Evolutionary conservation across 1,140 invertebrate species (phyloP), one percentile per base, ranked within the genome.

Genomic region (Dysdera silvatica): DNA sequence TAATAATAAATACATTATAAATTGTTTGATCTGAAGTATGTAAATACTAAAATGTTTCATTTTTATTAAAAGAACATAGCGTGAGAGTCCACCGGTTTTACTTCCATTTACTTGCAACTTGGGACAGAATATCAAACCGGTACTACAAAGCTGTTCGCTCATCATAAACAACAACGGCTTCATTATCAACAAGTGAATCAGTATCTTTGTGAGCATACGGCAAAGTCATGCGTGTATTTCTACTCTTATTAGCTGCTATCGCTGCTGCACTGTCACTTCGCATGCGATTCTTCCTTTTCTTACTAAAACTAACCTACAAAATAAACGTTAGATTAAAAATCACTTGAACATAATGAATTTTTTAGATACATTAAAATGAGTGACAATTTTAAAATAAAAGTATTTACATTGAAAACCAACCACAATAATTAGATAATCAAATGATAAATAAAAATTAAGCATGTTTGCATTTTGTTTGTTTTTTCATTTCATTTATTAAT

Each of bases 151-250:
- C 84, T 33, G 85, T 87, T 45, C 84, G 74, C 78, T 87, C 84
- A 72, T 87, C 84, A 69, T 86, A 86, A 10, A 87, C 83, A 52
- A 87, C 84, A 55, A 86, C 82, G 26, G 84, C 84, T 74, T 85
- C 84, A 61, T 84, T 84, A 70, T 84, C 80, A 7, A 82, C 81
- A 43, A 82, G 70, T 16, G 78, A 79, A 69, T 81, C 81, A 28
- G 79, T 82, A 62, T 81, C 81, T 67, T 77, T 68, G 54, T 69
- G 67, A 14, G 52, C 40, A 58, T 61, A 64, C 23, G 67, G 67
- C 18, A 66, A 52, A 5, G 48, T 58, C 33, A 67, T 51, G 48
- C 59, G 64, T 33, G 62, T 49, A 18, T 47, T 60, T 29, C 67
- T 64, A 47, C 69, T 72, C 75, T 85, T 85, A 73, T 84, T 86